Evolutionary conservation across 2,113 vertebrate species (phyloP), one percentile per base, ranked within the genome.

Genomic region (Platanista minor): DNA sequence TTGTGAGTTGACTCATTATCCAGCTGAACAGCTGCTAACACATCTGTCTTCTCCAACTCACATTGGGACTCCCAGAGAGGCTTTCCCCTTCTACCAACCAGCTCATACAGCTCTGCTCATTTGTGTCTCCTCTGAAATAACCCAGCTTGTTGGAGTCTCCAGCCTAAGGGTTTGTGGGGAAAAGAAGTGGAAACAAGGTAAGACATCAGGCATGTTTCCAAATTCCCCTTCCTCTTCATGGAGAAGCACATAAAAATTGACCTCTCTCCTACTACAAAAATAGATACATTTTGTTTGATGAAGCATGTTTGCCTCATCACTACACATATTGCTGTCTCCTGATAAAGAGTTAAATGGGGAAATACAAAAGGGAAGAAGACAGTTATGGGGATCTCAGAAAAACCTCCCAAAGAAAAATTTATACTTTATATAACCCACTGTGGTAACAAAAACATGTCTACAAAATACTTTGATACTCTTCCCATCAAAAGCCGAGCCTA

Each of bases 11-110:
- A 93, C 86, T 96, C 91, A 93, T 93, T 95, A 96, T 85, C 78
- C 75, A 78, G 57, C 80, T 57, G 17, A 96, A 82, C 95, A 97
- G 83, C 96, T 97, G 97, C 46, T 87, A 78, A 46, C 57, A 95
- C 97, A 97, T 97, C 97, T 97, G 96, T 93, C 91, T 96, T 93
- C 49, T 90, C 78, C 93, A 36, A 80, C 49, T 93, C 67, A 96
- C 29, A 61, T 21, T 8, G 23, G 93, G 57, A 84, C 93, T 84
- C 82, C 67, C 36, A 95, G 74, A 80, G 52, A 96, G 87, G 74
- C 21, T 71, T 62, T 92, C 27, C 78, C 36, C 7, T 87, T 89
- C 69, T 72, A 75, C 80, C 67, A 95, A 75, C 43, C 57, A 96
- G 43, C 66, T 84, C 43, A 62, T 27, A 36, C 59, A 95, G 29